Percentiles rank a stretch among this genome's conserved stretches.
phyloP scores from a whole-genome alignment of 2,888 invertebrate species.

The Didymodactylos carnosus region DNA sequence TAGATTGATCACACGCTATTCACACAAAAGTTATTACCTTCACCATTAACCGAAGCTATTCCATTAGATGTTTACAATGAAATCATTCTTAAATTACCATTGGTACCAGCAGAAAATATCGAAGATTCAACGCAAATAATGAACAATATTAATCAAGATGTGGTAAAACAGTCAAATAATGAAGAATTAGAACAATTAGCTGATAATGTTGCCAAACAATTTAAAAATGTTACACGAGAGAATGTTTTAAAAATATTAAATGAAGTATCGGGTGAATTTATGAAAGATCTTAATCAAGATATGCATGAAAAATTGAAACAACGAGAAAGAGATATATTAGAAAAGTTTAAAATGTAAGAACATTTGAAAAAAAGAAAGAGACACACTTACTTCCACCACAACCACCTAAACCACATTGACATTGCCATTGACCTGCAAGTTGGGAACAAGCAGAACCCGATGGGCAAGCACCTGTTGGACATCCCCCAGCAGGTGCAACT shows the following conservation, averaged over 20 bases:
- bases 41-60: background rate
- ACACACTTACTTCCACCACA: background rate
- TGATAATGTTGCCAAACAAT: background rate
- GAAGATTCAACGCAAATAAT: background rate
- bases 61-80: background rate
- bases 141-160: background rate
- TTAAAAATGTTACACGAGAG: background rate
- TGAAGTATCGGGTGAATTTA: background rate
- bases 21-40: background rate
- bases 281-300: background rate
- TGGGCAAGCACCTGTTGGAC: background rate
- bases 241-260: background rate
- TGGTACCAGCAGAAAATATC: background rate
- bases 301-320: background rate
- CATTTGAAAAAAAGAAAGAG: background rate
- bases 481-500: background rate
- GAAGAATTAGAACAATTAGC: background rate
- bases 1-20: background rate
- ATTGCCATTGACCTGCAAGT: background rate
- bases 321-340: background rate
- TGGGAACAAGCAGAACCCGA: background rate
- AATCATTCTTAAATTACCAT: background rate
- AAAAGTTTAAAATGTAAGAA: background rate
- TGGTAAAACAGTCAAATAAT: too few species aligned
- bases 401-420: background rate